These are phyloP conservation scores for Onchidella celtica DNA, from an alignment of 2,888 invertebrate species.

Conservation along the genomic window DNA sequence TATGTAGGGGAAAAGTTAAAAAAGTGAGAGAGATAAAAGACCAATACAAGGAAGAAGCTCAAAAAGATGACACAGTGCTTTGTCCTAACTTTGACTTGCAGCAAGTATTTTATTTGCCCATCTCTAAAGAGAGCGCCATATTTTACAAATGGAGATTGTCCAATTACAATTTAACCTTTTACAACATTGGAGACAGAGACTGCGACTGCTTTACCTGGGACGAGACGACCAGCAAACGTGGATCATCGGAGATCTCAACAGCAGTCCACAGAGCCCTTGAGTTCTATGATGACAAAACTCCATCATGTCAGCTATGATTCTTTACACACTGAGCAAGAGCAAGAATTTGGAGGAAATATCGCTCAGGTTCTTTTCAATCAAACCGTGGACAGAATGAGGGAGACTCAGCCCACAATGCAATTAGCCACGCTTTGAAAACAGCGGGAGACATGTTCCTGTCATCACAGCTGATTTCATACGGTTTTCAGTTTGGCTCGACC, in stretches of 20 bases:
- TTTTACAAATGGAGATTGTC: neutral
- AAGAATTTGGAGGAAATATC: too few species aligned
- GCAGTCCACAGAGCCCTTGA: neutral
- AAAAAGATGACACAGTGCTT: neutral
- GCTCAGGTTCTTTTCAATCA: too few species aligned
- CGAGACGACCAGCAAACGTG: neutral
- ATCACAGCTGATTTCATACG: too few species aligned
- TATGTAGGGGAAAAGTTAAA: neutral
- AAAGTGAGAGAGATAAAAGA: conserved; percentile 9
- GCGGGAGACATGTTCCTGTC: too few species aligned
- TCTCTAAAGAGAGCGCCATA: conserved; percentile 1
- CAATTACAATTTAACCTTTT: neutral
- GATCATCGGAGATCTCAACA: neutral
- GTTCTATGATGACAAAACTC: too few species aligned
- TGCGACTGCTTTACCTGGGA: neutral
- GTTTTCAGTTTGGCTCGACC: too few species aligned
- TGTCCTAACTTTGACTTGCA: conserved; percentile 6
- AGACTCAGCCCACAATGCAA: too few species aligned
- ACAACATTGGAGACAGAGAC: neutral
- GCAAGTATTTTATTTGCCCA: conserved; percentile 11
- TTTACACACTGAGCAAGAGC: too few species aligned
- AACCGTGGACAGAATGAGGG: too few species aligned
- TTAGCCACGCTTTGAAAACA: too few species aligned
- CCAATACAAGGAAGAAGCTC: neutral
- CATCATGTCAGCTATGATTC: too few species aligned